A percentile compares a stretch with the other conserved stretches of the same genome.
phyloP scores from a whole-genome alignment of 2,113 vertebrate genomes.

The Leuciscus idus region DNA sequence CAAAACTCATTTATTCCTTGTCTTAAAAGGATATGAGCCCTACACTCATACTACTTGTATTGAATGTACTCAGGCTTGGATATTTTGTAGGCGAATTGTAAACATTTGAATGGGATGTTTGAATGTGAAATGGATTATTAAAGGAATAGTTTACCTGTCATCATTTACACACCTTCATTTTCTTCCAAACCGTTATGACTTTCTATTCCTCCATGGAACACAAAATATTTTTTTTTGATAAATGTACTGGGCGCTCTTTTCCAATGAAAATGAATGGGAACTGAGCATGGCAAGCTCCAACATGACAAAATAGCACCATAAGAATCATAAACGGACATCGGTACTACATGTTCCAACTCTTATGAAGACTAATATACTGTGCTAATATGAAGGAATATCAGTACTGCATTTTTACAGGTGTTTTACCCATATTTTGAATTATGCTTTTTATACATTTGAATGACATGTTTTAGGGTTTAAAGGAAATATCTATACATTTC shows the following conservation, averaged over 20 bases:
- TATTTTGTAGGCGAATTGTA: background rate
- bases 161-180: background rate
- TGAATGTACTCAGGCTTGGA: background rate
- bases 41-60: background rate
- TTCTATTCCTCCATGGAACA: background rate
- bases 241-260: background rate
- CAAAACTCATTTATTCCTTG: conserved; percentile 8
- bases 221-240: background rate
- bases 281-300: background rate
- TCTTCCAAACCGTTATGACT: background rate
- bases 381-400: background rate
- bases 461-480: too few relatives aligned
- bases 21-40: background rate
- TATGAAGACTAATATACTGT: background rate
- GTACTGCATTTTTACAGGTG: background rate
- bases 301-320: background rate
- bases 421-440: background rate
- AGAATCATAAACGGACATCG: background rate
- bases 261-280: background rate
- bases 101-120: conserved; percentile 15
- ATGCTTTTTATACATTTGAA: too few relatives aligned
- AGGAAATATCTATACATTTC: too few relatives aligned
- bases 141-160: conserved; percentile 21
- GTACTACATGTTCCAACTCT: background rate
- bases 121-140: background rate